Evolutionary conservation across 2,797 vertebrate genomes (phyloP).

Genomic region (Anabacerthia variegaticeps): DNA sequence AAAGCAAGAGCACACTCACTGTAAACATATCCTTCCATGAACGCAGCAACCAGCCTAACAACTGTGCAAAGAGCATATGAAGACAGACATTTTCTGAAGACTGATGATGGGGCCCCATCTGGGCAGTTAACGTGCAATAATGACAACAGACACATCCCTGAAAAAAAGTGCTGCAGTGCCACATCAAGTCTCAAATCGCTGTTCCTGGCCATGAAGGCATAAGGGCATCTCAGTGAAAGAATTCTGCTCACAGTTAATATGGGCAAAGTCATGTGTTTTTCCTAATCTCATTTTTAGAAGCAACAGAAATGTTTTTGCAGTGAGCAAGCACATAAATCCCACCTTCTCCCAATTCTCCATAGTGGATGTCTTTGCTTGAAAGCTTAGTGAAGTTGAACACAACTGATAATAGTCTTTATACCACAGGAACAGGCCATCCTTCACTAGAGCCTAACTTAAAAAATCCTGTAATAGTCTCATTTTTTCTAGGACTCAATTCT

Average conservation of each 20-base stretch:
- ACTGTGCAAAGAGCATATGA: not conserved
- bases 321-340: not conserved
- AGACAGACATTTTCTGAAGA: not conserved
- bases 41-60: not conserved
- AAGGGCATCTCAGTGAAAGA: not conserved
- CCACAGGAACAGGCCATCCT: rapidly evolving
- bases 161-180: not conserved
- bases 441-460: not conserved
- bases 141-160: not conserved
- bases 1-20: not conserved
- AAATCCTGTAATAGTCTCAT: not conserved
- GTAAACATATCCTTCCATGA: not conserved
- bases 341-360: not conserved
- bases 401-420: not conserved
- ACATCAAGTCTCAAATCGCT: not conserved
- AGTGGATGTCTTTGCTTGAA: not conserved
- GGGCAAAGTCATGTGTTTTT: not conserved
- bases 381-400: not conserved
- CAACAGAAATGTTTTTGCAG: not conserved
- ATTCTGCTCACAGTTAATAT: not conserved
- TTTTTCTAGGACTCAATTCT: not conserved
- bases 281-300: not conserved
- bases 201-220: not conserved
- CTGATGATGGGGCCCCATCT: not conserved
- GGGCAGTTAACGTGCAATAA: not conserved